phyloP scores from a whole-genome alignment of 2,113 vertebrate species.

The Odontophorus gujanensis region DNA sequence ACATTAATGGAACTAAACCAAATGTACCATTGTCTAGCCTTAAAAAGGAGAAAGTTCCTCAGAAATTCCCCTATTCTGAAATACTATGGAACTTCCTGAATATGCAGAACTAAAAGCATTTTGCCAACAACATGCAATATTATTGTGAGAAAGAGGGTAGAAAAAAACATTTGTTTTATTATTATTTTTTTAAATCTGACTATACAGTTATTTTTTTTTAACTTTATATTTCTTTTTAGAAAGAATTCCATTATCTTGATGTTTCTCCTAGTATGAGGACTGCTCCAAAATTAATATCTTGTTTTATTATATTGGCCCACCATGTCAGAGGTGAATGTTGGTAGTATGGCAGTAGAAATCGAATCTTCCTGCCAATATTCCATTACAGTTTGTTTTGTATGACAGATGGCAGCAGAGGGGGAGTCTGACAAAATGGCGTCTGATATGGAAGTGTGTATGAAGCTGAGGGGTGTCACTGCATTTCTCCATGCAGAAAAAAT shows the following conservation, averaged over 20 bases:
- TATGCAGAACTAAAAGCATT: neutral
- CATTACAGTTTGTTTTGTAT: no score
- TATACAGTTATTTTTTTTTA: neutral
- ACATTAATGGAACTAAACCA: neutral
- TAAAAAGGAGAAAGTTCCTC: neutral
- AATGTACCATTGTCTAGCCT: neutral
- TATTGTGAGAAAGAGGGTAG: neutral
- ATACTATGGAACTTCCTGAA: neutral
- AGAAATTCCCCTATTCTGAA: neutral
- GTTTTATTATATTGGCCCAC: no score
- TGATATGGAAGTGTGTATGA: no score
- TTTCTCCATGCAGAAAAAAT: neutral
- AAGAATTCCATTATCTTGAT: neutral
- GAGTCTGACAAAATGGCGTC: no score
- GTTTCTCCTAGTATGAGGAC: neutral
- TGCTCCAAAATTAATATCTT: neutral
- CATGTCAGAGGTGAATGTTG: no score
- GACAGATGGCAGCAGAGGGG: no score
- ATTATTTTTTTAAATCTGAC: neutral
- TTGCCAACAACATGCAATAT: neutral
- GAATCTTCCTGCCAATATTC: no score
- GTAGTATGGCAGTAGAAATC: no score
- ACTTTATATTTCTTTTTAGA: neutral
- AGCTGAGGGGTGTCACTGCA: neutral
- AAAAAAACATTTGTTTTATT: neutral